Percentiles rank a stretch among this genome's conserved stretches.
Conservation (phyloP, 2,113 vertebrate genomes). For the Sylvia atricapilla region DNA sequence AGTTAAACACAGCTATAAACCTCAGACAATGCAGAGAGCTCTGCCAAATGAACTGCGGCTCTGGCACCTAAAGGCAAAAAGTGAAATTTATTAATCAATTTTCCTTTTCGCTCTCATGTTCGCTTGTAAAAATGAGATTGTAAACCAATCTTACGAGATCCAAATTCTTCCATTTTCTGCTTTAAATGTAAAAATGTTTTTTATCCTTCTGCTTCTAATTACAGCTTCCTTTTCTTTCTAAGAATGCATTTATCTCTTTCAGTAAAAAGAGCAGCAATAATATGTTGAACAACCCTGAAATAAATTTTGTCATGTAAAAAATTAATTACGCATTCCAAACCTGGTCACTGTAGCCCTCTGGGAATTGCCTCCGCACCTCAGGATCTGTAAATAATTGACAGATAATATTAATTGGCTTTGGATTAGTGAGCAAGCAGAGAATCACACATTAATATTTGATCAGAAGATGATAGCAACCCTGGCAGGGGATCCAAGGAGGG, state of each 20-base stretch:
- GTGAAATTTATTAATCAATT: constrained; percentile 59
- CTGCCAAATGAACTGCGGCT: constrained; percentile 61
- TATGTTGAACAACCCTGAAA: constrained; percentile 82
- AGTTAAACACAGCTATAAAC: constrained; percentile 50
- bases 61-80: constrained; percentile 62
- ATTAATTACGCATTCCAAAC: constrained; percentile 99
- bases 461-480: constrained; percentile 99
- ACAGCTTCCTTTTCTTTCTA: constrained; percentile 71
- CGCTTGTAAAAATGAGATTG: neutral
- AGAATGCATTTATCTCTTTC: constrained; percentile 79
- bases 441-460: constrained; percentile 99
- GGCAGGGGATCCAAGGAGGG: constrained; percentile 95
- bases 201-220: constrained; percentile 74
- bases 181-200: constrained; percentile 55
- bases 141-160: constrained; percentile 7
- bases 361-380: constrained; percentile 98
- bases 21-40: constrained; percentile 42
- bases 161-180: constrained; percentile 52
- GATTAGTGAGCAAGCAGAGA: constrained; percentile 99
- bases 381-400: constrained; percentile 99
- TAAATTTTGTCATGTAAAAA: constrained; percentile 86
- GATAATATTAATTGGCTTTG: constrained; percentile 99
- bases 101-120: constrained; percentile 50
- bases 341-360: constrained; percentile 97
- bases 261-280: constrained; percentile 80